Evolutionary conservation across 2,888 invertebrate genomes (phyloP), one percentile per base, ranked within the genome.

Genomic region (Terebella lapidaria): DNA sequence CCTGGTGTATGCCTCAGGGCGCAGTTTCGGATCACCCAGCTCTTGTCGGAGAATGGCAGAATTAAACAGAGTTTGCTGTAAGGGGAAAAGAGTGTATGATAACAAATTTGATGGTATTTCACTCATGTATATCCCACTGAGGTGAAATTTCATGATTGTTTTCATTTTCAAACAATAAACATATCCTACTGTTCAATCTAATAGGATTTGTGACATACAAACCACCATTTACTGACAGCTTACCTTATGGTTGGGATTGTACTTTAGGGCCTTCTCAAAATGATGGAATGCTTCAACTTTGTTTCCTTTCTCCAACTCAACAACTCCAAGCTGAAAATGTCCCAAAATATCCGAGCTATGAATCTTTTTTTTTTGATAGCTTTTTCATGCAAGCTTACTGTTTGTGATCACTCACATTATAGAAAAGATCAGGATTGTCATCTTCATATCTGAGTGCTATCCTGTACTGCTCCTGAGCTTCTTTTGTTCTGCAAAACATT

Each of bases 31-130:
- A 0, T 90, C 86, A 0, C 92, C 92, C 59, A 91, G 83, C 81
- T 94, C 94, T 83, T 94, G 94, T 67, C 95, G 85, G 56, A 96
- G 83, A 74, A 95, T 93, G 29, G 95, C 96, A 0, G 95, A 95
- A 82, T 96, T 96, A 56, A 95, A 84, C 62, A 96, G 83, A 0
- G 95, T 94, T 80, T 94, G 94, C 75, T 81, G 68, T 30, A 68
- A 70, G 54, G 35, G 30, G 58, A 52, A 65, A 27, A n/a, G n/a
- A n/a, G n/a, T n/a, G n/a, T n/a, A n/a, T n/a, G n/a, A n/a, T n/a
- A n/a, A n/a, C n/a, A n/a, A n/a, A n/a, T n/a, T n/a, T n/a, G n/a
- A n/a, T n/a, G n/a, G n/a, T n/a, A n/a, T n/a, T n/a, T n/a, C n/a
- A n/a, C n/a, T n/a, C n/a, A n/a, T n/a, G n/a, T n/a, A n/a, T n/a